Evolutionary conservation across 1,140 invertebrate species (phyloP).

Genomic region (Drosophila leontia): DNA sequence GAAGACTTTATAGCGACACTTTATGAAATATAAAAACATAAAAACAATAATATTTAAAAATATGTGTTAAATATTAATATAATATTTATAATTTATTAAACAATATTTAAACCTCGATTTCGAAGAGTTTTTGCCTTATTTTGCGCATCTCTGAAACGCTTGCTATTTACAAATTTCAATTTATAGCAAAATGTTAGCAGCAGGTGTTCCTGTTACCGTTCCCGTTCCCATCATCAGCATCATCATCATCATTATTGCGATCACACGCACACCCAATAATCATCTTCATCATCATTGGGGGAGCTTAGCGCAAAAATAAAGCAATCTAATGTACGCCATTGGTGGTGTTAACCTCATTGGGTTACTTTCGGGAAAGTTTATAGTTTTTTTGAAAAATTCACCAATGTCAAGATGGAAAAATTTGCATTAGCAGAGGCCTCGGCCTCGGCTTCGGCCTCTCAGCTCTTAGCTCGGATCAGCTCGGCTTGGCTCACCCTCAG

Average conservation of each 20-base stretch:
- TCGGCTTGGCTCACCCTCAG: conserved; percentile 59
- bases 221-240: conserved; percentile 12
- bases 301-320: conserved; percentile 61
- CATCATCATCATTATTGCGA: conserved; percentile 13
- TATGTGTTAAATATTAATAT: not conserved
- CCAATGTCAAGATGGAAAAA: conserved; percentile 79
- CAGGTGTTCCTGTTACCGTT: conserved; percentile 62
- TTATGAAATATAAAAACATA: too few species aligned
- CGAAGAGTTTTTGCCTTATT: conserved; percentile 28
- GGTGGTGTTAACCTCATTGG: conserved; percentile 72
- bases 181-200: conserved; percentile 78
- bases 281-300: conserved; percentile 15
- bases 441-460: conserved; percentile 24
- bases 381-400: conserved; percentile 76
- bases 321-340: conserved; percentile 83
- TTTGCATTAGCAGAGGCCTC: conserved; percentile 71
- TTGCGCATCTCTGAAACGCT: conserved; percentile 52
- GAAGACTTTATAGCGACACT: too few species aligned
- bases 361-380: conserved; percentile 58
- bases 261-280: conserved; percentile 15
- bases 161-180: conserved; percentile 71
- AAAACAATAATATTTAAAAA: not conserved
- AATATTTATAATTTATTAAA: not conserved
- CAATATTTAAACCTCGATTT: too few species aligned
- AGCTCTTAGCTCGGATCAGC: conserved; percentile 9